Percentiles rank a stretch among this genome's conserved stretches.
These are phyloP conservation scores for Centropus bengalensis DNA, from an alignment of 2,113 vertebrate species.

Conservation along the genomic window DNA sequence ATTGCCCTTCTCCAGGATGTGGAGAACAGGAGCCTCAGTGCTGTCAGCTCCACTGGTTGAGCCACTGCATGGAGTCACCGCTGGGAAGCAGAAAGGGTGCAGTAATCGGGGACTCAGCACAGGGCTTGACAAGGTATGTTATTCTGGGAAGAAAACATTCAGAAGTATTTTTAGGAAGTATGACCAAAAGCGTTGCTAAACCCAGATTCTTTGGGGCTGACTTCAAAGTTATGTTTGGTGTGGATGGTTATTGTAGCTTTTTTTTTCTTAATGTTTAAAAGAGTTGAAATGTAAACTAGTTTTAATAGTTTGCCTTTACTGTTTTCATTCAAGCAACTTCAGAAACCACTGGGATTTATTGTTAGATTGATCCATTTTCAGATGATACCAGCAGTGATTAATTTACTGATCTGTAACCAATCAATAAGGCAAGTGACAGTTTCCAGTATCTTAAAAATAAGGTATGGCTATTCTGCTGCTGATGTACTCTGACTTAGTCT, in stretches of 20 bases:
- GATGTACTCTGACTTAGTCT: neutral
- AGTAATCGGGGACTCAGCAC: slow-evolving; percentile 42
- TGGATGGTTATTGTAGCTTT: neutral
- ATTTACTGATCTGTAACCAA: neutral
- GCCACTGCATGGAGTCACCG: neutral
- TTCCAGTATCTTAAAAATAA: neutral
- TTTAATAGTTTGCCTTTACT: neutral
- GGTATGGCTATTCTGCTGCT: neutral
- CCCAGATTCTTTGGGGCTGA: neutral
- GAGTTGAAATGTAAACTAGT: neutral
- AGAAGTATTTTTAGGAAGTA: slow-evolving; percentile 24
- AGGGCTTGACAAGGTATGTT: slow-evolving; percentile 24
- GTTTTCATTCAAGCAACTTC: neutral
- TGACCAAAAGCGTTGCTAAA: neutral
- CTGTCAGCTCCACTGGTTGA: neutral
- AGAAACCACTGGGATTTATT: neutral
- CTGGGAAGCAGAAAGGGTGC: slow-evolving; percentile 31
- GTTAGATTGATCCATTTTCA: neutral
- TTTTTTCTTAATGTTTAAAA: neutral
- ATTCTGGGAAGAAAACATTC: slow-evolving; percentile 23
- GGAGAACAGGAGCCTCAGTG: neutral
- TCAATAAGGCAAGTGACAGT: neutral
- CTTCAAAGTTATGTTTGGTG: neutral
- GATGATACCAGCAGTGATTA: neutral
- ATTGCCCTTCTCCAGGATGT: neutral